phyloP scores from a whole-genome alignment of 1,140 invertebrate genomes.

The Scaptomyza pallida region DNA sequence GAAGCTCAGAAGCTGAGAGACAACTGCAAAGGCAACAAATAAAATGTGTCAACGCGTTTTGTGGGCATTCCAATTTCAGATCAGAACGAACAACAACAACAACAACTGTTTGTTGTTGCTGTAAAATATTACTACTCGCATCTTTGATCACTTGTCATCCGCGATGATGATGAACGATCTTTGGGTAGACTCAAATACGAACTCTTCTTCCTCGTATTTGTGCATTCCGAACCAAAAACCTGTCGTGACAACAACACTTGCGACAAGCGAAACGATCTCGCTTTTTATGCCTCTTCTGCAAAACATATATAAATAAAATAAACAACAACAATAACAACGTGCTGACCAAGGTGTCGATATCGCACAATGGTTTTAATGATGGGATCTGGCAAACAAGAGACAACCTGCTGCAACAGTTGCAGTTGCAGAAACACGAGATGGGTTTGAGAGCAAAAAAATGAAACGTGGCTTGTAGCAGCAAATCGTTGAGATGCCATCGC shows the following conservation, averaged over 20 bases:
- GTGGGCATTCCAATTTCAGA: constrained; percentile 24
- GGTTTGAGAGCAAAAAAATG: constrained; percentile 39
- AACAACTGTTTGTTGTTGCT: constrained; percentile 51
- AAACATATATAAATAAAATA: constrained; percentile 33
- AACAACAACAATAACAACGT: constrained; percentile 32
- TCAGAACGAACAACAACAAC: constrained; percentile 56
- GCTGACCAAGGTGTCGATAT: constrained; percentile 76
- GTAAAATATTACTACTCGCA: constrained; percentile 82
- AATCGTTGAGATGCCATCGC: constrained; percentile 75
- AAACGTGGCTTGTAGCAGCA: constrained; percentile 65
- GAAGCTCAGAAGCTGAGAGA: no score
- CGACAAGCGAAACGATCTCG: constrained; percentile 81
- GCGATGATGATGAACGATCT: constrained; percentile 75
- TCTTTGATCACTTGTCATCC: constrained; percentile 80
- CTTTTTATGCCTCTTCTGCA: constrained; percentile 52
- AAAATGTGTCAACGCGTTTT: constrained; percentile 46
- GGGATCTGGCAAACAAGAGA: constrained; percentile 62
- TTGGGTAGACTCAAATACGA: constrained; percentile 19
- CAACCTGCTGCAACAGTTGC: background rate
- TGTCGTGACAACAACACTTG: constrained; percentile 81
- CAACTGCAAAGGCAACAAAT: constrained; percentile 28
- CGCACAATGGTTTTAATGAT: constrained; percentile 82
- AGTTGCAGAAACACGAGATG: background rate
- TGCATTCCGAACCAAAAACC: constrained; percentile 67
- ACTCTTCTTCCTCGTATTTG: constrained; percentile 12